Evolutionary conservation across 2,113 vertebrate genomes (phyloP).

Genomic region (Oreochromis tanganicae): DNA sequence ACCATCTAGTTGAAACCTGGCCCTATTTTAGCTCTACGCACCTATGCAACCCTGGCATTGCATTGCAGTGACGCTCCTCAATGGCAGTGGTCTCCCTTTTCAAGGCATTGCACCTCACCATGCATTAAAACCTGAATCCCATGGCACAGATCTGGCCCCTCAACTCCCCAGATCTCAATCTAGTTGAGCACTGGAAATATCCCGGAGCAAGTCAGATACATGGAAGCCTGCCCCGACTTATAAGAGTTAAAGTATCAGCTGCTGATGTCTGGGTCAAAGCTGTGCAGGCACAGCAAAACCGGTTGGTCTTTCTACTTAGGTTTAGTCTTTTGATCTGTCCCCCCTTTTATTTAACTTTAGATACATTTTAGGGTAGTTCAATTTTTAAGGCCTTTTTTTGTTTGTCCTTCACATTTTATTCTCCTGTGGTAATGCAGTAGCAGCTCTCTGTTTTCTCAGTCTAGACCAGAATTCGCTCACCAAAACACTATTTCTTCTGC

Average conservation of each 20-base stretch:
- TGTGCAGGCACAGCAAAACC: not conserved
- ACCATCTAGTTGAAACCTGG: not conserved
- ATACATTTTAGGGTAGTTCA: not conserved
- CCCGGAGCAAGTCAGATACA: rapidly evolving
- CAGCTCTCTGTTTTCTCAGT: not conserved
- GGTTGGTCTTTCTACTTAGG: not conserved
- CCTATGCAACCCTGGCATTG: not conserved
- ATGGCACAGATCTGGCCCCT: not conserved
- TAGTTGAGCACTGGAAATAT: not conserved
- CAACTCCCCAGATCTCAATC: not conserved
- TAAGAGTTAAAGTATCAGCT: not conserved
- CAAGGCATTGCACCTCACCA: not conserved
- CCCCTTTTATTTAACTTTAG: not conserved
- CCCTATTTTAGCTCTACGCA: not conserved
- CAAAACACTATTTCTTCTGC: not conserved
- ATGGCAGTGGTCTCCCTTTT: not conserved
- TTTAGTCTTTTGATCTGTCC: not conserved
- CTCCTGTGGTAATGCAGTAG: not conserved
- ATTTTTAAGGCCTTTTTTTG: rapidly evolving
- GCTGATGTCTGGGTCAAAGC: not conserved
- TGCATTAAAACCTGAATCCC: not conserved
- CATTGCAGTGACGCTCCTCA: not conserved
- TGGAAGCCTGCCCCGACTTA: not conserved
- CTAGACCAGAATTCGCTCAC: not conserved
- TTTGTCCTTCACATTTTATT: not conserved